Conservation (phyloP, 2,888 invertebrate species). For the Acronicta aceris region DNA sequence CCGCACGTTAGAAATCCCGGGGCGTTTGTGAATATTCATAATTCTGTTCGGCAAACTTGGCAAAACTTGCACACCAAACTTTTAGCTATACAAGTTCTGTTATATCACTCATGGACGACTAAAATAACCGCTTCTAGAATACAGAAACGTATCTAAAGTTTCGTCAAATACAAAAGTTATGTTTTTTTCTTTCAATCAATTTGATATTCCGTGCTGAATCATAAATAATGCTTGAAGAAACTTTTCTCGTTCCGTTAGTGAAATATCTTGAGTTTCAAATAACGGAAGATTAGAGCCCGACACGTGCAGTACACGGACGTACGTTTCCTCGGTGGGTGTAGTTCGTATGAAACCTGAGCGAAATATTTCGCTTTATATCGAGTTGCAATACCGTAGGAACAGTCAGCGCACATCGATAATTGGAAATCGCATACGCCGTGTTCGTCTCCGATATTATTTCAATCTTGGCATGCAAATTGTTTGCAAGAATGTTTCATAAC, state of each 20-base stretch:
- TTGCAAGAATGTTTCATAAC: slow-evolving; percentile 41
- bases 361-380: slow-evolving; percentile 70
- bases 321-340: slow-evolving; percentile 49
- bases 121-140: slow-evolving; percentile 60
- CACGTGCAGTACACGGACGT: slow-evolving; percentile 58
- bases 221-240: slow-evolving; percentile 55
- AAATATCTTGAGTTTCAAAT: slow-evolving; percentile 64
- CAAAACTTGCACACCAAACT: slow-evolving; percentile 67
- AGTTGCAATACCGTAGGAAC: slow-evolving; percentile 67
- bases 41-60: slow-evolving; percentile 69
- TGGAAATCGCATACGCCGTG: slow-evolving; percentile 73
- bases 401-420: slow-evolving; percentile 74
- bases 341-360: slow-evolving; percentile 60
- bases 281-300: slow-evolving; percentile 64
- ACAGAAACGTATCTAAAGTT: slow-evolving; percentile 39
- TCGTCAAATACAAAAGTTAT: slow-evolving; percentile 47
- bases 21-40: slow-evolving; percentile 82
- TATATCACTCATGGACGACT: slow-evolving; percentile 61
- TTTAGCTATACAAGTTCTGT: slow-evolving; percentile 63
- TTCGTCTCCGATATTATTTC: slow-evolving; percentile 67
- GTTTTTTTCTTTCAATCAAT: slow-evolving; percentile 58
- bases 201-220: slow-evolving; percentile 46
- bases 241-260: slow-evolving; percentile 57
- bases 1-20: slow-evolving; percentile 71
- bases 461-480: slow-evolving; percentile 57